These are phyloP conservation scores for Sinella curviseta DNA, from an alignment of 1,140 invertebrate species.

Conservation along the genomic window DNA sequence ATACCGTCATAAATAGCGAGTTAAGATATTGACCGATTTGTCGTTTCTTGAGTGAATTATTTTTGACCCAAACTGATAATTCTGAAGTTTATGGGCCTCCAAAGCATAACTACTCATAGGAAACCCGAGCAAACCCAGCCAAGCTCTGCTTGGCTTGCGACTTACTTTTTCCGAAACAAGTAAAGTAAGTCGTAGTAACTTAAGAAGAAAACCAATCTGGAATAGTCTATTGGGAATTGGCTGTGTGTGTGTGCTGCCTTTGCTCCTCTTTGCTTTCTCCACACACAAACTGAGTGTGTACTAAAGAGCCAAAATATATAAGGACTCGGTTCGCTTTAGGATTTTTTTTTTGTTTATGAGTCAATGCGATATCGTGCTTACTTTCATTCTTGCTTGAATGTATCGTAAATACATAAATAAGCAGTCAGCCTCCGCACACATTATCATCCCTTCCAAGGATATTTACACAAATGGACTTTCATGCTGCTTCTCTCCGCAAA, in stretches of 20 bases:
- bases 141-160: not conserved
- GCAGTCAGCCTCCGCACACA: not conserved
- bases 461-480: too few species aligned
- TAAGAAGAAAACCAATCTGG: slow-evolving; percentile 23
- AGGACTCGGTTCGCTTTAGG: not conserved
- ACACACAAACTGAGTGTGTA: not conserved
- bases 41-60: slow-evolving; percentile 44
- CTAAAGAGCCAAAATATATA: too few species aligned
- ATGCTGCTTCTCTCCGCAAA: too few species aligned
- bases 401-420: not conserved
- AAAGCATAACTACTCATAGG: slow-evolving; percentile 27
- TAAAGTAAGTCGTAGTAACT: not conserved
- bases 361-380: too few species aligned
- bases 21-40: slow-evolving; percentile 50
- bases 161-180: not conserved
- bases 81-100: slow-evolving; percentile 47
- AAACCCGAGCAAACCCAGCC: not conserved
- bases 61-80: slow-evolving; percentile 49
- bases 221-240: slow-evolving; percentile 44
- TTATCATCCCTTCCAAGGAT: too few species aligned
- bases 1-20: slow-evolving; percentile 49
- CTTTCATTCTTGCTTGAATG: too few species aligned
- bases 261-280: not conserved
- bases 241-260: slow-evolving; percentile 10
- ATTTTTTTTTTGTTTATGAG: not conserved